Conservation (phyloP, 2,888 invertebrate genomes). For the Asteroscopus sphinx region DNA sequence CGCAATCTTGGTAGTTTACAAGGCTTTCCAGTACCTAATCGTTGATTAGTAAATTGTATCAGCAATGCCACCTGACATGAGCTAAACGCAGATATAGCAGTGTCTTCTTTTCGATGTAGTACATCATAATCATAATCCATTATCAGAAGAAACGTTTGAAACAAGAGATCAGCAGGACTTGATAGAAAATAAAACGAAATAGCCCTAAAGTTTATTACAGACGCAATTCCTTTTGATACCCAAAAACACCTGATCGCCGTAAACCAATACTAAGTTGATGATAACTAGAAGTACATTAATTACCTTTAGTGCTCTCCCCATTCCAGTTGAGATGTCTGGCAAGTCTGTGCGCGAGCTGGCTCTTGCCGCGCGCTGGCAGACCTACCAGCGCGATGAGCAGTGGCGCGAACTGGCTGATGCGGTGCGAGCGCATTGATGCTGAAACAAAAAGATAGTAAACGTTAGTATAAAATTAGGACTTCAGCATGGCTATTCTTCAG, state of each 20-base stretch:
- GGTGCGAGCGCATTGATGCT: constrained; percentile 86
- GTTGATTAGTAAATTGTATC: constrained; percentile 2
- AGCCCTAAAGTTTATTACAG: too few species aligned
- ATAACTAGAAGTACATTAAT: constrained; percentile 26
- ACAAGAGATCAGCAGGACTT: too few species aligned
- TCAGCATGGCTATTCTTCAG: too few species aligned
- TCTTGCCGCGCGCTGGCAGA: constrained; percentile 97
- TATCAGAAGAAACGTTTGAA: too few species aligned
- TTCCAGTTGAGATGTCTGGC: constrained; percentile 97
- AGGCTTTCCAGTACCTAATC: constrained; percentile 1
- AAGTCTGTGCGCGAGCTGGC: constrained; percentile 96
- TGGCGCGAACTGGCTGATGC: constrained; percentile 90
- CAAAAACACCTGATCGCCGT: too few species aligned
- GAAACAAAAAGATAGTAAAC: too few species aligned
- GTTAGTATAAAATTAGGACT: too few species aligned
- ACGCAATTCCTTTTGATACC: too few species aligned
- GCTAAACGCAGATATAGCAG: not conserved
- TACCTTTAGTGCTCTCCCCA: constrained; percentile 95
- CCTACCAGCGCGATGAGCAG: constrained; percentile 97
- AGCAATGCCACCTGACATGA: not conserved
- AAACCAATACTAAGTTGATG: too few species aligned
- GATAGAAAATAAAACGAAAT: too few species aligned
- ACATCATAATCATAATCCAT: too few species aligned
- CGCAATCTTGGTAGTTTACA: not conserved
- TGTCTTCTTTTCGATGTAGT: too few species aligned